Evolutionary conservation across 2,888 invertebrate species (phyloP), one percentile per base, ranked within the genome.

Genomic region (Drosophila neonasuta): DNA sequence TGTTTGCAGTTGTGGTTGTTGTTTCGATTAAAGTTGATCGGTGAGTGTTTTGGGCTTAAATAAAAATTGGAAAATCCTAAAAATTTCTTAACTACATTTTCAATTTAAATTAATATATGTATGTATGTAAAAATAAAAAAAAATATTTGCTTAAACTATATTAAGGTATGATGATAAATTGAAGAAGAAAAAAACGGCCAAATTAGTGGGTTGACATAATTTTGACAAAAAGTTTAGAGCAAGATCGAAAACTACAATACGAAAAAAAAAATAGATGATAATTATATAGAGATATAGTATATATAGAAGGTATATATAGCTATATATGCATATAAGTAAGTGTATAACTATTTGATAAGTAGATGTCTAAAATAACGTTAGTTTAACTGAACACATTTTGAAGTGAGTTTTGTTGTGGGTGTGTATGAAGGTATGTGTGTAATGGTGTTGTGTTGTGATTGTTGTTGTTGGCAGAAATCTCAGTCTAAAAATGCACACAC

Each of bases 311-410:
- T 49, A 34, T 68, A 48, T 51, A 13, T 48, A 9, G 5, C 11
- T 36, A n/a, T 36, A 36, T 36, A 36, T 36, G n/a, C 6, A 42
- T 50, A 49, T 55, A 45, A 49, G 44, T 67, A 61, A 56, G 48
- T 62, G 57, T 63, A 74, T 66, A 74, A 74, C 60, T 86, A 80
- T 67, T 34, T 67, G 71, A 78, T 86, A 80, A 81, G 71, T 74
- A 74, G 68, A 51, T 57, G 75, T 74, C 79, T 83, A 74, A 85
- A 75, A 78, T 81, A 87, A 86, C 60, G 79, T 81, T 81, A 86
- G 51, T 76, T 81, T 84, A 86, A 84, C 87, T 83, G 83, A 83
- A 83, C 83, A 83, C 83, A 83, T 76, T 86, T 72, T 72, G 63
- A 86, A 87, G 71, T 81, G 81, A 83, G 78, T 73, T 72, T 68